Evolutionary conservation across 2,113 vertebrate genomes (phyloP), one percentile per base, ranked within the genome.

Genomic region (Grus americana): DNA sequence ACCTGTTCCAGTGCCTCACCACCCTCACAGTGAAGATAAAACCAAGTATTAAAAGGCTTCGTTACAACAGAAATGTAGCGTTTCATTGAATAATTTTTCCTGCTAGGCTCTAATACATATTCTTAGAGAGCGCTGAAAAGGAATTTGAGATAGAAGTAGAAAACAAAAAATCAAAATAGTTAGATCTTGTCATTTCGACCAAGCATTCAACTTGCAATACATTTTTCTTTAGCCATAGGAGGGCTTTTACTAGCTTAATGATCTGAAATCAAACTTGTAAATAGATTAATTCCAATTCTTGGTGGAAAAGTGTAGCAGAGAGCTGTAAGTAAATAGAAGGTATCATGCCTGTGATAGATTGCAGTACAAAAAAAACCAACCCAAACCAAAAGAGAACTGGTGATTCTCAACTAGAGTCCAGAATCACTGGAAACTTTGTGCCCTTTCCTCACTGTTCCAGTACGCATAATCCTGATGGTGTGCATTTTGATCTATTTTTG

Each of bases 401-500:
- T 50, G 22, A 13, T 50, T 21, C 23, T 50, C 46, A 67, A 36
- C 40, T 59, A 47, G 10, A 62, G 34, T 71, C 65, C 42, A 22
- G 26, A 47, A 91, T 4, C 26, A 68, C 36, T 44, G 81, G 34
- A 76, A 82, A 61, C 59, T 92, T 95, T 61, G 36, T 75, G 21
- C 46, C 63, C 67, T 42, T 71, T 92, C 84, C 88, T 90, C 74
- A 81, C 38, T 58, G 85, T 65, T 86, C 73, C 75, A 92, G 92
- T 96, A 96, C 46, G 62, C 92, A 62, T 86, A 97, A 95, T 76
- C 79, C 86, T 72, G 62, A 97, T 66, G 67, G 57, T 86, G 55
- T 92, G 65, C 65, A 84, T 92, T 96, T 93, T 91, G 50, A 94
- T 90, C 65, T 92, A 91, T 72, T 95, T 96, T 92, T 89, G 87